Evolutionary conservation across 2,888 invertebrate genomes (phyloP).

Genomic region (Drosophila mayaguana): DNA sequence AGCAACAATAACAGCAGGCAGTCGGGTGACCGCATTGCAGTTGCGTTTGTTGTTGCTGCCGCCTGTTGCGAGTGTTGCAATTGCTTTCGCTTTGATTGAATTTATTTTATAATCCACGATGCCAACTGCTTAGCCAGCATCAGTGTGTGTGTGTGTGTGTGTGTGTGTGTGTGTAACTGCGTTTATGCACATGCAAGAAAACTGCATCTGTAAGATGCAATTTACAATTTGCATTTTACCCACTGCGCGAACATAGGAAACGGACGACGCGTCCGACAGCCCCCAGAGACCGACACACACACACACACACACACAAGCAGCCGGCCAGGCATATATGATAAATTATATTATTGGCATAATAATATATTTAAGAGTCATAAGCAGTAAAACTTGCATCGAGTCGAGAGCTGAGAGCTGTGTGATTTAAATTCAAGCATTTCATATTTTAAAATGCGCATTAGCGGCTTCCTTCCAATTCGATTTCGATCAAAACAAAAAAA

Average conservation of each 20-base stretch:
- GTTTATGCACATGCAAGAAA: constrained; percentile 40
- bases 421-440: constrained; percentile 60
- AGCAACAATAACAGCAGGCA: constrained; percentile 45
- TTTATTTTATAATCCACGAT: constrained; percentile 77
- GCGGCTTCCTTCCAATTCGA: constrained; percentile 65
- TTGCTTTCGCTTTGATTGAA: constrained; percentile 80
- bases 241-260: constrained; percentile 66
- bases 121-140: constrained; percentile 62
- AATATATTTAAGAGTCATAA: constrained; percentile 61
- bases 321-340: constrained; percentile 42
- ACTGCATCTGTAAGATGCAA: constrained; percentile 69
- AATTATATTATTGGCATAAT: constrained; percentile 71
- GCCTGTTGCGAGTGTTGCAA: constrained; percentile 68
- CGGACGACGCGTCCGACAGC: constrained; percentile 56
- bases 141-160: constrained; percentile 17
- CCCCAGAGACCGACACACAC: constrained; percentile 17
- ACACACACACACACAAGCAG: constrained; percentile 1
- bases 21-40: constrained; percentile 59
- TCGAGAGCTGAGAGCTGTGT: constrained; percentile 25
- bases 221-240: constrained; percentile 73
- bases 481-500: constrained; percentile 33
- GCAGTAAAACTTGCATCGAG: constrained; percentile 17
- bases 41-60: constrained; percentile 44
- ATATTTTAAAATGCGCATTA: constrained; percentile 65
- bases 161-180: constrained; percentile 36